Base-by-base conservation (phyloP, 1,140 invertebrate species). In the Drosophila sechellia region DNA sequence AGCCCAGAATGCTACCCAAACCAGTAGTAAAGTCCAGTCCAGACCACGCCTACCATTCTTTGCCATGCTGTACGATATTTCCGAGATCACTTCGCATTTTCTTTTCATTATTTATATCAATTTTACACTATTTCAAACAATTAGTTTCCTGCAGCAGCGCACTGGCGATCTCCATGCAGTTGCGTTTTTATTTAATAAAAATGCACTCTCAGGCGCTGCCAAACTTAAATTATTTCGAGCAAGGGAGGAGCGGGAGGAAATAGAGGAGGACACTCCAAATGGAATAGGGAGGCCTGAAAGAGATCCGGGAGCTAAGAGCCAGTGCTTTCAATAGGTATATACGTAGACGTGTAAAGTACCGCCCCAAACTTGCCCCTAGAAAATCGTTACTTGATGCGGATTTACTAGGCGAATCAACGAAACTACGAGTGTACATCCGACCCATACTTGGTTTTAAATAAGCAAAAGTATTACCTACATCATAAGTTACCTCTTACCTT, bases 391-490 rank as follows among this genome's bases (percentile, higher is more conserved):
- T 17, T 8, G 17, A 25, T 8, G 37, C 20, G 5, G 3, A 15
- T 48, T 22, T 5, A 5, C 17, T 27, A 43, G 25, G 6, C 12
- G 5, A 20, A 56, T 56, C 54, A 12, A 42, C 25, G 17, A 31
- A 31, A 31, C 31, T 37, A 6, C n/a, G 22, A 34, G 31, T 17
- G n/a, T 34, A 39, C 37, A 15, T 34, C 35, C 50, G 56, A 48
- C 37, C 64, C 64, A 56, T 56, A 70, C 48, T 66, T 66, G 25
- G 17, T 65, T 66, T 69, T 52, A 46, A 35, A 45, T 70, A 70
- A 70, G 42, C 66, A 72, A 72, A 72, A 72, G 66, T 72, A 59
- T 72, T 72, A 72, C 27, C 55, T 64, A 39, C 43, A 58, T 57
- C 61, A 73, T 68, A 35, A 71, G 48, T 57, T 66, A 59, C 46